phyloP scores from a whole-genome alignment of 2,113 vertebrate species.

The Dermatemys mawii region DNA sequence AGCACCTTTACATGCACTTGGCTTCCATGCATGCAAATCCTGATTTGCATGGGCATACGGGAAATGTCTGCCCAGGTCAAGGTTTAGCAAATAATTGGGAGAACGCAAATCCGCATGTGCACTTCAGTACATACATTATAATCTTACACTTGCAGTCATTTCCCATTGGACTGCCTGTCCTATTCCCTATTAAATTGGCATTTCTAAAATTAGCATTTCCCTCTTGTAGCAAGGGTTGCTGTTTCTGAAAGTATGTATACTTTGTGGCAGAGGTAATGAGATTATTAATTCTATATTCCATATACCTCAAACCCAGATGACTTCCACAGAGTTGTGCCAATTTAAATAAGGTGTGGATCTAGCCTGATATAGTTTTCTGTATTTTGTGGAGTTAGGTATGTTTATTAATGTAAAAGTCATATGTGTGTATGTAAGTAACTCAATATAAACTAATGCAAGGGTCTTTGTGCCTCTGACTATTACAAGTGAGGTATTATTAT shows the following conservation, averaged over 20 bases:
- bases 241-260: background rate
- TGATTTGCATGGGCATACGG: background rate
- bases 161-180: background rate
- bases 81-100: background rate
- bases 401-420: background rate
- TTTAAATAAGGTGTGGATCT: background rate
- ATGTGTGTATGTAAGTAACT: background rate
- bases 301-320: background rate
- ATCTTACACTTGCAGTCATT: background rate
- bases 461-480: background rate
- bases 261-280: accelerated
- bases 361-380: background rate
- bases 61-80: background rate
- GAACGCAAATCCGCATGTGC: background rate
- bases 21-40: background rate
- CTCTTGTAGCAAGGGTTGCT: background rate
- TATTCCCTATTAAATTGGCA: background rate
- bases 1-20: background rate
- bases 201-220: background rate
- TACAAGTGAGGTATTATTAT: background rate
- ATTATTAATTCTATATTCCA: background rate
- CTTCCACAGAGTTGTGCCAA: background rate
- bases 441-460: background rate
- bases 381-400: background rate
- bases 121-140: background rate